Evolutionary conservation across 2,888 invertebrate species (phyloP), one percentile per base, ranked within the genome.

Genomic region (Plemyria rubiginata): DNA sequence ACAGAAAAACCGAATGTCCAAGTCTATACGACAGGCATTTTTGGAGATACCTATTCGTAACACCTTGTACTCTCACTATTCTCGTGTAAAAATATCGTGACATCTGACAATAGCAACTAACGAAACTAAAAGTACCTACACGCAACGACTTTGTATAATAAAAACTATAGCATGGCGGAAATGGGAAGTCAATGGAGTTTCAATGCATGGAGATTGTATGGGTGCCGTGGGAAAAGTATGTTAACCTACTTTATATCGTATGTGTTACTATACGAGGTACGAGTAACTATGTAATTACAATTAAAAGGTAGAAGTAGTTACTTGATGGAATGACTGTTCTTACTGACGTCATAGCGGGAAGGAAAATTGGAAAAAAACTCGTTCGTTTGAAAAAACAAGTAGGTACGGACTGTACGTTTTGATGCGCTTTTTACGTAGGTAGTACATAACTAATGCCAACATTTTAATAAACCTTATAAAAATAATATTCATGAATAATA

Each of bases 151-250:
- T 48, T 52, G 29, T 52, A 55, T 22, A 22, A 51, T 60, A 66
- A 70, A 71, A 70, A 68, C 62, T 63, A 41, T 51, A 53, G 41
- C 45, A 41, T 43, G 61, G 43, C 66, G 70, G 72, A 72, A 70
- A 68, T 65, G 64, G 67, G 65, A 65, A 67, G 70, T 59, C 65
- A 51, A 65, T 67, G 45, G 57, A 43, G 43, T 52, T 46, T 48
- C 52, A 38, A 52, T 56, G 51, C 12, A 63, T 60, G 53, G 48
- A 49, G 54, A 62, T 62, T 64, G 60, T 63, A 64, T 61, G 56
- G 49, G 13, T 62, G 40, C 32, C 65, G 65, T 67, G 66, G 63
- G 69, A 67, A 66, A 61, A 28, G 40, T 48, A 65, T 59, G 59
- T 60, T n/a, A 65, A 52, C 62, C 56, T 11, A 59, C 58, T 53